Base-by-base conservation (phyloP, 1,140 invertebrate species). In the Sycobia sp. region DNA sequence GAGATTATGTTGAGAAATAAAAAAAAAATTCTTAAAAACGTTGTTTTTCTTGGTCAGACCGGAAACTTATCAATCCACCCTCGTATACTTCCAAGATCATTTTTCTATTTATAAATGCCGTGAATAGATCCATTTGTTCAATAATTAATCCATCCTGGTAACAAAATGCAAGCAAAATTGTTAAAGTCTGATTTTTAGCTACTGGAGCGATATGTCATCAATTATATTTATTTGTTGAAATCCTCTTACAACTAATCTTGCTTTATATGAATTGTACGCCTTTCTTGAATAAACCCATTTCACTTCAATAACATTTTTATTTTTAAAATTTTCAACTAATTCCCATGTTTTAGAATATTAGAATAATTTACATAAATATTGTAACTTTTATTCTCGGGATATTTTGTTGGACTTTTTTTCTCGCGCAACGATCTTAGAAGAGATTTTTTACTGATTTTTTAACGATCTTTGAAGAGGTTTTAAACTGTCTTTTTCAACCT, bases 121-220 rank as follows among this genome's bases (percentile, higher is more conserved):
- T n/a, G n/a, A n/a, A 5, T 7, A 43, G 2, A 43, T 43, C 41
- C 41, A 43, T 43, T 14, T 41, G 38, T 39, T 55, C 39, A 29
- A 55, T 43, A 29, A 29, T 43, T 34, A 60, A 27, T 2, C n/a
- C n/a, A n/a, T n/a, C n/a, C n/a, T n/a, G n/a, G n/a, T n/a, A n/a
- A n/a, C n/a, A n/a, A n/a, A n/a, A 50, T 0, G 46, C 14, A 16
- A 60, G 27, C 29, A 60, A 41, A 23, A 60, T 41, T 60, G 25
- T 59, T 27, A 60, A 60, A 4, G 44, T 41, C 41, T 60, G 57
- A 2, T 0, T 27, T 36, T 27, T 49, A 2, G 44, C 57, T 27
- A 50, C 57, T 11, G 57, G 56, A 1, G 56, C 8, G 9, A 75
- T 49, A 62, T 67, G 67, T 77, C 69, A 47, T 75, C 72, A 54